phyloP scores from a whole-genome alignment of 2,888 invertebrate genomes.

The Ochropacha duplaris region DNA sequence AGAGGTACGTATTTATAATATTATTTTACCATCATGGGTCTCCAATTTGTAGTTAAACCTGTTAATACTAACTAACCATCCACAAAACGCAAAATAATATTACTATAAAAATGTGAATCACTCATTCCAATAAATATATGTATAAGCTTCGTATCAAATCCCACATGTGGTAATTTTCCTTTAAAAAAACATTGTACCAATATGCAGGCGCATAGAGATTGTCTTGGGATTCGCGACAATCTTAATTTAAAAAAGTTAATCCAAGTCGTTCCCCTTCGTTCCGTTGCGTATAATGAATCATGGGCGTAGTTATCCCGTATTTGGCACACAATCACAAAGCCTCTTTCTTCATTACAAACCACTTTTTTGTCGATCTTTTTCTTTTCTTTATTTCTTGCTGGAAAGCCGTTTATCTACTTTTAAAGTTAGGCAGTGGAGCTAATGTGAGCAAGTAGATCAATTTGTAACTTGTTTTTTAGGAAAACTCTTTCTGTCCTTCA shows the following conservation, averaged over 20 bases:
- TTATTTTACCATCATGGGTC: too few species aligned
- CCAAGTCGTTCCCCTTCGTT: slow-evolving; percentile 29
- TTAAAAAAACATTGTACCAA: neutral
- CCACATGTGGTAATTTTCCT: neutral
- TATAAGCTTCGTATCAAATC: too few species aligned
- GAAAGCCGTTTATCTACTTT: slow-evolving; percentile 40
- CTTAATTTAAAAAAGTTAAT: slow-evolving; percentile 48
- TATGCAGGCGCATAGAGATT: slow-evolving; percentile 29
- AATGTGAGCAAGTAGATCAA: neutral
- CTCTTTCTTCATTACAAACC: slow-evolving; percentile 50
- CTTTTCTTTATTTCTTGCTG: slow-evolving; percentile 35
- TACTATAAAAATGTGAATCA: too few species aligned
- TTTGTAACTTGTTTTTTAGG: slow-evolving; percentile 5
- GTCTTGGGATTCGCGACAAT: slow-evolving; percentile 28
- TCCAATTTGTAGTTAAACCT: too few species aligned
- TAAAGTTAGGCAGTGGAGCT: slow-evolving; percentile 22
- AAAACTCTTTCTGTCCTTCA: slow-evolving; percentile 9
- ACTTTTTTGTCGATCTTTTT: slow-evolving; percentile 21
- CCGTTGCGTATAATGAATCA: slow-evolving; percentile 42
- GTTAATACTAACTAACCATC: too few species aligned
- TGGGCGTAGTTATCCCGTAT: slow-evolving; percentile 47
- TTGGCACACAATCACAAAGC: slow-evolving; percentile 50
- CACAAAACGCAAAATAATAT: too few species aligned
- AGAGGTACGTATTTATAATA: too few species aligned
- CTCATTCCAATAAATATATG: too few species aligned